A percentile compares a stretch with the other conserved stretches of the same genome.
phyloP scores from a whole-genome alignment of 2,888 invertebrate species.

The Aphrophora alni region DNA sequence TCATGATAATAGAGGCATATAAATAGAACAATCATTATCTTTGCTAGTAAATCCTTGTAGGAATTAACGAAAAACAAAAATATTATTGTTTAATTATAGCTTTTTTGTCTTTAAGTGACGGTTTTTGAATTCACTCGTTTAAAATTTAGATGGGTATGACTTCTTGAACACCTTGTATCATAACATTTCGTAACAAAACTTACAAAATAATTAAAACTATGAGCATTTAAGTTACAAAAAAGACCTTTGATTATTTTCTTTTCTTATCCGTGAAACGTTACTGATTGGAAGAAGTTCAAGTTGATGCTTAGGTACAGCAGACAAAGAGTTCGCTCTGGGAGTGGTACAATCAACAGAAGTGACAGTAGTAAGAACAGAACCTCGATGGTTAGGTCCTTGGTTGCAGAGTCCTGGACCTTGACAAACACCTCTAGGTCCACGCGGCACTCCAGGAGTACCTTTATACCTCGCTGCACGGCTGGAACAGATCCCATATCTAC shows the following conservation, averaged over 20 bases:
- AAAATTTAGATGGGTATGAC: no score
- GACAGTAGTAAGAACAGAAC: conserved; percentile 57
- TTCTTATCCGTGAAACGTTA: neutral
- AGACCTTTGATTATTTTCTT: neutral
- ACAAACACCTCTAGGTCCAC: conserved; percentile 51
- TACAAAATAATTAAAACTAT: neutral
- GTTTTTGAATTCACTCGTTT: no score
- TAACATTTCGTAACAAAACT: no score
- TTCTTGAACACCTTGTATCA: no score
- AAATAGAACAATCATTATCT: no score
- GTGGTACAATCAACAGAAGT: conserved; percentile 55
- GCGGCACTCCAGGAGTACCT: conserved; percentile 58
- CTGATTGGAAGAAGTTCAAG: neutral
- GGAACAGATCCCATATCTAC: conserved; percentile 59
- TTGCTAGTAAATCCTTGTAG: no score
- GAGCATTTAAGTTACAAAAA: neutral
- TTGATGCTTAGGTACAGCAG: neutral
- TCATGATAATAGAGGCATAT: no score
- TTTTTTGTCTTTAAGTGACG: no score
- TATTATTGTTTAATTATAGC: no score
- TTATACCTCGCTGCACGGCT: conserved; percentile 59
- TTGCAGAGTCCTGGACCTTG: conserved; percentile 55
- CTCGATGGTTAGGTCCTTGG: conserved; percentile 52
- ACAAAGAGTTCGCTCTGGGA: neutral
- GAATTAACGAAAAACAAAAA: no score